Evolutionary conservation across 2,797 vertebrate species (phyloP), one percentile per base, ranked within the genome.

Genomic region (Brachymystax lenok): DNA sequence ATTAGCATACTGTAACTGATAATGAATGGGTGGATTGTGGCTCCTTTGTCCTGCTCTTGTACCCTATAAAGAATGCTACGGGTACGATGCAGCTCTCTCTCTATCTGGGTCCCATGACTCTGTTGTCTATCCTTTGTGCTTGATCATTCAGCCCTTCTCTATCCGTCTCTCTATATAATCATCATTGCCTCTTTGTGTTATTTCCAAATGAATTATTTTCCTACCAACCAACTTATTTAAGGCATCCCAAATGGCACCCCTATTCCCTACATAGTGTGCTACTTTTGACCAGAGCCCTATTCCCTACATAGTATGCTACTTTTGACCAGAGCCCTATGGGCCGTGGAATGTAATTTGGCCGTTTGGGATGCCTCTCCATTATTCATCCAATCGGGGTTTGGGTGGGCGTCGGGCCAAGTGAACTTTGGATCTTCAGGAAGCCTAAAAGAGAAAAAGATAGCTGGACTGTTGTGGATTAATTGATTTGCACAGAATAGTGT

Each of bases 11-110:
- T 88, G 89, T 90, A 46, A 87, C 80, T 77, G 87, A 61, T 80
- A 82, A 90, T 94, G 91, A 93, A 94, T 92, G 74, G 88, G 54
- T 68, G 73, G 86, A 90, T 90, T 94, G 93, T 93, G 84, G n/a
- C 33, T 77, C 80, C 86, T 46, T 88, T 89, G 84, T 87, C 85
- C 80, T 88, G 87, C 88, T 88, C 84, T 69, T 79, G 85, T 83
- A 86, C 77, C 83, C 75, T 74, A 86, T 90, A 88, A 87, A 87
- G 88, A 90, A 88, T 84, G 91, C 85, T 92, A 92, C 40, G 12
- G 8, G 92, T 92, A 91, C 91, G 82, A 84, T 67, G 85, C 82
- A 83, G 90, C 78, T 56, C 92, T 85, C 59, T 85, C 87, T 77
- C 79, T 40, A 7, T 8, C 35, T 46, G 40, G 40, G 10, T 46